Conservation (phyloP, 2,888 invertebrate genomes). For the Dorcus hopei region DNA sequence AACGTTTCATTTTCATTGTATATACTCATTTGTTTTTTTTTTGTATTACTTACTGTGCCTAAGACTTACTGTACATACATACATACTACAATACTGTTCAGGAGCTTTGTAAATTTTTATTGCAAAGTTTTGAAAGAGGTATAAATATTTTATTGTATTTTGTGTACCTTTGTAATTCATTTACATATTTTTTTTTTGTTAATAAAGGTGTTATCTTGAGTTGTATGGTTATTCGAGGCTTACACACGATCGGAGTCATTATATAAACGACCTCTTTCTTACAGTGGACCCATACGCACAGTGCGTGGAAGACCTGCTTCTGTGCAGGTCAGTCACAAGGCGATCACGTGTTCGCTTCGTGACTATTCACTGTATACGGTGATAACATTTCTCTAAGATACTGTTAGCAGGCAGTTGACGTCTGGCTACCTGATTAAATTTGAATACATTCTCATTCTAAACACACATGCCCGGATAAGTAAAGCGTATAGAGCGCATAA, state of each 20-base stretch:
- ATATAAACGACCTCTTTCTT: neutral
- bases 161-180: constrained; percentile 28
- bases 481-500: no score
- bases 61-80: constrained; percentile 21
- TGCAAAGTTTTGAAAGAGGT: constrained; percentile 5
- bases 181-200: constrained; percentile 11
- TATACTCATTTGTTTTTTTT: constrained; percentile 28
- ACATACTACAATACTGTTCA: neutral
- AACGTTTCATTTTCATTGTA: constrained; percentile 29
- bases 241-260: neutral
- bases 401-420: neutral
- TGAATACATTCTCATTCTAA: neutral
- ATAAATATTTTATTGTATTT: constrained; percentile 25
- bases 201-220: constrained; percentile 19
- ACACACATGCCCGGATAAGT: no score
- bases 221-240: constrained; percentile 6
- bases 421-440: constrained; percentile 1
- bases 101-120: constrained; percentile 3
- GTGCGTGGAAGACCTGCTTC: neutral
- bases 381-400: constrained; percentile 12
- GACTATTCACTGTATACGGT: constrained; percentile 5
- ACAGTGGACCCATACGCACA: neutral
- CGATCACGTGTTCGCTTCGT: constrained; percentile 13
- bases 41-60: constrained; percentile 25
- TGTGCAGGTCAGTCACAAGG: constrained; percentile 11